Conservation (phyloP, 2,888 invertebrate species). For the Rhopalosiphum nymphaeae region DNA sequence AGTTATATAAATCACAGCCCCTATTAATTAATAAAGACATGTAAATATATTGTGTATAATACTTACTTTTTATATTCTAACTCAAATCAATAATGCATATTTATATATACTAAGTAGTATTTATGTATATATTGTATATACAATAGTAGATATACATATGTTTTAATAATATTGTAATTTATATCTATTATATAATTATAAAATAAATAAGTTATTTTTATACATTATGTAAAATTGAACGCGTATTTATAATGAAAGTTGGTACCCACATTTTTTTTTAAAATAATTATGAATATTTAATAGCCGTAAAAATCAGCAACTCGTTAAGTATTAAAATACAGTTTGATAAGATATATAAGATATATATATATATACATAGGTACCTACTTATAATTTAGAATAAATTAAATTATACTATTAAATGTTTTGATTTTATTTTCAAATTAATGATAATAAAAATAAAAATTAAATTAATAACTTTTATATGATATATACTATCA, state of each 20-base stretch:
- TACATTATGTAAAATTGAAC: not conserved
- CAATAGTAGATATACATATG: not conserved
- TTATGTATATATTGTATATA: not conserved
- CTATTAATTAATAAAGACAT: not conserved
- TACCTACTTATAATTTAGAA: not conserved
- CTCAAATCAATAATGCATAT: not conserved
- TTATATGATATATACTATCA: not conserved
- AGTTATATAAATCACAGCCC: not conserved
- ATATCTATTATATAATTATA: not conserved
- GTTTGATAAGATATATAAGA: not conserved
- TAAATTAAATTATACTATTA: not conserved
- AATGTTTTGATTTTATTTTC: not conserved
- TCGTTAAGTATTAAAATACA: not conserved
- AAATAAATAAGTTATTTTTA: not conserved
- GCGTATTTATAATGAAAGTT: not conserved
- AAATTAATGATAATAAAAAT: not conserved
- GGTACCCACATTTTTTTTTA: not conserved
- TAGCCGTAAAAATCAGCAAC: not conserved
- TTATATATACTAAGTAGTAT: not conserved
- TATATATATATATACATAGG: not conserved
- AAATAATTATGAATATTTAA: constrained; percentile 14
- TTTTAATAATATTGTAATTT: not conserved
- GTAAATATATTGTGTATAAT: not conserved
- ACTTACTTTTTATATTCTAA: not conserved
- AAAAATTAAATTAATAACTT: not conserved